phyloP scores from a whole-genome alignment of 2,113 vertebrate species.

The Tachysurus fulvidraco region DNA sequence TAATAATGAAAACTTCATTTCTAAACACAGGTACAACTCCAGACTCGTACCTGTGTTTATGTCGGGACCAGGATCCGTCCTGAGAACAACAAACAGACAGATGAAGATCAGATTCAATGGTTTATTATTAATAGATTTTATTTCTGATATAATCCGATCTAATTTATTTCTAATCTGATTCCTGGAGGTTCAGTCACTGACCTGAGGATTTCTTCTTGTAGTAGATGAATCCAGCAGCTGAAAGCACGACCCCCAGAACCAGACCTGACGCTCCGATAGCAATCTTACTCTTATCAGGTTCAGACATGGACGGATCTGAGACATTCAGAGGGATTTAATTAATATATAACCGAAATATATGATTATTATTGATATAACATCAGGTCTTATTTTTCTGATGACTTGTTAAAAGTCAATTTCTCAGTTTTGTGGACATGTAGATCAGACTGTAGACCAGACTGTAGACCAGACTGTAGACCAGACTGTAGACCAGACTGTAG shows the following conservation, averaged over 20 bases:
- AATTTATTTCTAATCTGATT: too few species aligned
- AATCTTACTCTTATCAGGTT: conserved; percentile 52
- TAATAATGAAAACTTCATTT: background rate
- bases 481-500: too few species aligned
- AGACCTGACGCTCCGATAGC: conserved; percentile 57
- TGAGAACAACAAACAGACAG: conserved; percentile 1
- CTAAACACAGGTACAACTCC: background rate
- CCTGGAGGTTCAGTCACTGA: background rate
- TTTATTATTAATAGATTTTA: background rate
- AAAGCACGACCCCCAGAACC: conserved; percentile 58
- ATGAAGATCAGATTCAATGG: background rate
- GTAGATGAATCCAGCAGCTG: conserved; percentile 57
- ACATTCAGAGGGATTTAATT: background rate
- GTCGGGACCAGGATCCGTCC: conserved; percentile 51
- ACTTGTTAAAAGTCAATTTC: too few species aligned
- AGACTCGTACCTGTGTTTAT: background rate
- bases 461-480: too few species aligned
- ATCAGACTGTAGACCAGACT: too few species aligned
- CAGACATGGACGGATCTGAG: conserved; percentile 10
- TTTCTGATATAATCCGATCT: background rate
- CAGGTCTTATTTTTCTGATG: too few species aligned
- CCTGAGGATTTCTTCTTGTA: conserved; percentile 51
- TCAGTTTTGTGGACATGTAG: background rate
- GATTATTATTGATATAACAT: too few species aligned
- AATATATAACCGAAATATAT: background rate